Evolutionary conservation across 1,140 invertebrate species (phyloP).

Genomic region (Drosophila mauritiana): DNA sequence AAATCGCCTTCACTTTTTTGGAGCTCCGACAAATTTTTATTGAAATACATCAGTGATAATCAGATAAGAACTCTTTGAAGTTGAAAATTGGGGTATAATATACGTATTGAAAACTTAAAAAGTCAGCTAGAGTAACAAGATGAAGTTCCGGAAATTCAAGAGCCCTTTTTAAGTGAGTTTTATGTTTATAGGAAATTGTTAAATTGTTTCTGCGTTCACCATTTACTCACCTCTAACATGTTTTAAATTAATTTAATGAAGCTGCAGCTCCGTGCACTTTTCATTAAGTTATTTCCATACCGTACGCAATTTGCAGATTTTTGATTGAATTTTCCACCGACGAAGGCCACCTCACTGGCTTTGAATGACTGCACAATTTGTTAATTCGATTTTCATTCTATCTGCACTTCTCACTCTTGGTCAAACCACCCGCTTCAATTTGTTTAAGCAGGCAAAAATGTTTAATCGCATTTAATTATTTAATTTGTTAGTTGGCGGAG

Average conservation of each 20-base stretch:
- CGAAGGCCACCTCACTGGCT: constrained; percentile 31
- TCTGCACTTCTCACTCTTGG: constrained; percentile 5
- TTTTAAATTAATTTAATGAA: constrained; percentile 59
- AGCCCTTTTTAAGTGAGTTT: not conserved
- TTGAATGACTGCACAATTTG: constrained; percentile 78
- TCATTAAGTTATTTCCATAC: constrained; percentile 58
- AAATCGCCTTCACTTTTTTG: constrained; percentile 21
- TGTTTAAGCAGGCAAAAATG: constrained; percentile 43
- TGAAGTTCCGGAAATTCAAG: too few relatives aligned
- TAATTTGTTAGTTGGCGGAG: constrained; percentile 63
- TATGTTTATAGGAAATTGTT: not conserved
- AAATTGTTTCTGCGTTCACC: not conserved
- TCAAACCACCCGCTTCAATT: not conserved
- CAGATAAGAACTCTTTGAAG: constrained; percentile 27
- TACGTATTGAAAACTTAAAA: not conserved
- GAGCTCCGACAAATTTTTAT: constrained; percentile 20
- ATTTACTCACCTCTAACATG: constrained; percentile 1
- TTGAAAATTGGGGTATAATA: not conserved
- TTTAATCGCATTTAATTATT: constrained; percentile 80
- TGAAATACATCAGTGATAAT: constrained; percentile 21
- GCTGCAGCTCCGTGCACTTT: constrained; percentile 47
- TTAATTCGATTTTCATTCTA: constrained; percentile 68
- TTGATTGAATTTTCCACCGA: constrained; percentile 65
- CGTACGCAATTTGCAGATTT: constrained; percentile 48
- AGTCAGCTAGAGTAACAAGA: too few relatives aligned